These are phyloP conservation scores for Xyrichtys novacula DNA, from an alignment of 2,797 vertebrate species.

Conservation along the genomic window DNA sequence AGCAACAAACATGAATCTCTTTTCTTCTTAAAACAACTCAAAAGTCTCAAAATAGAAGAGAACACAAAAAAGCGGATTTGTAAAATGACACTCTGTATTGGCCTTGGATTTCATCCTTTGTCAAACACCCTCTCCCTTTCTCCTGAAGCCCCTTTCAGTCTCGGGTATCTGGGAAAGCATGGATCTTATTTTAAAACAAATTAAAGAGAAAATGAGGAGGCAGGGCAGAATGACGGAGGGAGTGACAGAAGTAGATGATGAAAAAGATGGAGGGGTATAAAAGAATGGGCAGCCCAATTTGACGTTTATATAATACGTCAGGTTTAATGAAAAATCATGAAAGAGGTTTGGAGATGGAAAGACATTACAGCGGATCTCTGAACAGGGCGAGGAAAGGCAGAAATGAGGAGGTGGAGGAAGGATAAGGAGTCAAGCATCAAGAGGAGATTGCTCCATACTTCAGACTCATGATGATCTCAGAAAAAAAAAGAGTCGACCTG, in stretches of 20 bases:
- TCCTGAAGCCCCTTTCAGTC: conserved; percentile 25
- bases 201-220: conserved; percentile 6
- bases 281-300: neutral
- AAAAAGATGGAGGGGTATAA: neutral
- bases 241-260: neutral
- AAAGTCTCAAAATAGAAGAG: conserved; percentile 3
- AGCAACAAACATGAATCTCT: too few species aligned
- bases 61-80: neutral
- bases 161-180: neutral
- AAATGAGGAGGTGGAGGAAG: neutral
- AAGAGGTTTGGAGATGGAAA: neutral
- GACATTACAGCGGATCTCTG: neutral
- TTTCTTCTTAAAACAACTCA: too few species aligned
- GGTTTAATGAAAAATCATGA: neutral
- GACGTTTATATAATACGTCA: neutral
- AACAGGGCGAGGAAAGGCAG: neutral
- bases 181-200: conserved; percentile 18
- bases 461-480: neutral
- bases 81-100: conserved; percentile 6
- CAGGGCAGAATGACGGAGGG: neutral
- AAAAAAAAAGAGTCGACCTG: neutral
- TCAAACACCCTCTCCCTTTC: conserved; percentile 6
- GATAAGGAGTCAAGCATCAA: neutral
- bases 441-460: neutral
- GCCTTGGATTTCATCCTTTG: conserved; percentile 10